phyloP scores from a whole-genome alignment of 2,113 vertebrate species.

The Mobula hypostoma region DNA sequence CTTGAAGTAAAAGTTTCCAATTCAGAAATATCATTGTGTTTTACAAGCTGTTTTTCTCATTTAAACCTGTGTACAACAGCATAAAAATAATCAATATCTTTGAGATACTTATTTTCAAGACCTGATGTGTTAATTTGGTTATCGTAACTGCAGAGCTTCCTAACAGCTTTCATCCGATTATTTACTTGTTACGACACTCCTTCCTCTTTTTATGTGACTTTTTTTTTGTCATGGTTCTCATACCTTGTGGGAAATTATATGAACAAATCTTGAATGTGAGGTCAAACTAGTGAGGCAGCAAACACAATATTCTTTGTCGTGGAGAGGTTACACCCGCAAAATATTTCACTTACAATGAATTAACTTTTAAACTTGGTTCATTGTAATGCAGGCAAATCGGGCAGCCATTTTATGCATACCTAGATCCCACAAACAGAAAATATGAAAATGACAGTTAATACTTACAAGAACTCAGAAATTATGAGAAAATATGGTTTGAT shows the following conservation, averaged over 20 bases:
- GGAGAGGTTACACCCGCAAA: not conserved
- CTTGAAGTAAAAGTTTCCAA: not conserved
- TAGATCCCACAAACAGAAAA: not conserved
- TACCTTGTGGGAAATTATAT: not conserved
- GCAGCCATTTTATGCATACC: not conserved
- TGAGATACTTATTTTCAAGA: conserved; percentile 19
- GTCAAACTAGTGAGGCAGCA: not conserved
- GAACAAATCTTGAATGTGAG: not conserved
- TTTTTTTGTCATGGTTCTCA: not conserved
- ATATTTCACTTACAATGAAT: not conserved
- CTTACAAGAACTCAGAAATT: not conserved
- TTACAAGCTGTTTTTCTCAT: not conserved
- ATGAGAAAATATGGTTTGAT: not conserved
- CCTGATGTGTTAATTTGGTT: not conserved
- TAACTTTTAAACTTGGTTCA: not conserved
- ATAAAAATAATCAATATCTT: not conserved
- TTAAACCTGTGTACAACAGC: not conserved
- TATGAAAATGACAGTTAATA: not conserved
- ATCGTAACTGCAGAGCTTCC: not conserved
- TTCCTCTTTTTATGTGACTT: not conserved
- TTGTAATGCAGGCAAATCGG: not conserved
- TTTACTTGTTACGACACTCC: not conserved
- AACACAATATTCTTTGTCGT: not conserved
- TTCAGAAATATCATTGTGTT: not conserved
- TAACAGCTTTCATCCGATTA: not conserved